A percentile compares a stretch with the other conserved stretches of the same genome.
phyloP scores from a whole-genome alignment of 2,888 invertebrate species.

The Micoletzkya japonica region DNA sequence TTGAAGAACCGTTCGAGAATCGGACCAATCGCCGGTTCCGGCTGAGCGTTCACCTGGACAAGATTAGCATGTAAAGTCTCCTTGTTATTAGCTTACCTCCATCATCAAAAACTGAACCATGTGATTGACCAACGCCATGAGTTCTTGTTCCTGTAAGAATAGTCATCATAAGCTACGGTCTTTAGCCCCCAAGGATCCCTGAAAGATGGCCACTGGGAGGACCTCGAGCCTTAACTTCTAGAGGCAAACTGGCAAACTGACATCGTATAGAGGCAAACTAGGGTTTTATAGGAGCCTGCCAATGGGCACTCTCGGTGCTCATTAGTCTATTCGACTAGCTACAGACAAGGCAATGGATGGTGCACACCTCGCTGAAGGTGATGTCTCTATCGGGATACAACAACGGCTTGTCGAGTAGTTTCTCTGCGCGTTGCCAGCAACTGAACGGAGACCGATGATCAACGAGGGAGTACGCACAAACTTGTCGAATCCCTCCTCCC shows the following conservation, averaged over 20 bases:
- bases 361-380: conserved; percentile 36
- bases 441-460: conserved; percentile 1
- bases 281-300: too few species aligned
- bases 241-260: too few species aligned
- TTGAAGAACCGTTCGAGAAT: conserved; percentile 59
- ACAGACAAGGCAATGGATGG: not conserved
- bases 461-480: conserved; percentile 9
- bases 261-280: too few species aligned
- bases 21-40: conserved; percentile 58
- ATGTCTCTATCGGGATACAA: conserved; percentile 38
- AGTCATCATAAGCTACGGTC: too few species aligned
- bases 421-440: conserved; percentile 20
- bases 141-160: too few species aligned
- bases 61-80: too few species aligned
- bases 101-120: conserved; percentile 57
- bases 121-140: conserved; percentile 42
- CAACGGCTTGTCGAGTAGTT: conserved; percentile 37
- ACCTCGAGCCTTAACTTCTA: too few species aligned
- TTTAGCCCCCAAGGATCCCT: too few species aligned
- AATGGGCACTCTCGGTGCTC: too few species aligned
- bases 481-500: conserved; percentile 53
- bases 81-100: conserved; percentile 44
- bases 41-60: conserved; percentile 52
- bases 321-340: too few species aligned
- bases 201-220: too few species aligned